Evolutionary conservation across 2,113 vertebrate species (phyloP).

Genomic region (Bos indicus): DNA sequence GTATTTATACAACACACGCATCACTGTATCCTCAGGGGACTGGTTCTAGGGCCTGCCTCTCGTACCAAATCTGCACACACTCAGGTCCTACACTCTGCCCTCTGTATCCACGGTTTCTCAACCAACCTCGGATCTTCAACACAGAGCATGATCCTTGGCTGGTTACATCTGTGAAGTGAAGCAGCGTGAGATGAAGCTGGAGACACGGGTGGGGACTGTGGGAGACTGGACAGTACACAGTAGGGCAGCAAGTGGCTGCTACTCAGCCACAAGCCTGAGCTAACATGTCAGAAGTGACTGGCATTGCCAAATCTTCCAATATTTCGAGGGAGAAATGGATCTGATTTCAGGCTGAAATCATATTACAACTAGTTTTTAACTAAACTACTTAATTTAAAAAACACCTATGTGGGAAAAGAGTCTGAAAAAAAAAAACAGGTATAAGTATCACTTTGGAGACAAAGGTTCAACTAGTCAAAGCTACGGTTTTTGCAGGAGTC

Average conservation of each 20-base stretch:
- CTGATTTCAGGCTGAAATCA: not conserved
- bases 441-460: not conserved
- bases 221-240: not conserved
- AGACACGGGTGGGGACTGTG: not conserved
- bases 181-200: not conserved
- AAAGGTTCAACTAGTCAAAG: not conserved
- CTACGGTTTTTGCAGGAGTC: not conserved
- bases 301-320: not conserved
- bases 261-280: not conserved
- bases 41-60: not conserved
- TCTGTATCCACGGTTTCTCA: not conserved
- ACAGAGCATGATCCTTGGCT: not conserved
- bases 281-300: fast-evolving
- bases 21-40: not conserved
- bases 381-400: not conserved
- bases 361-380: not conserved
- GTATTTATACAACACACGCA: not conserved
- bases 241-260: not conserved
- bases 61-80: not conserved
- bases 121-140: not conserved
- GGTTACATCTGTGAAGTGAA: not conserved
- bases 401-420: not conserved
- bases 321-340: not conserved
- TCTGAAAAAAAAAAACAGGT: not conserved
- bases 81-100: not conserved